A percentile compares a stretch with the other conserved stretches of the same genome.
phyloP scores from a whole-genome alignment of 2,113 vertebrate species.

The Chionomys nivalis region DNA sequence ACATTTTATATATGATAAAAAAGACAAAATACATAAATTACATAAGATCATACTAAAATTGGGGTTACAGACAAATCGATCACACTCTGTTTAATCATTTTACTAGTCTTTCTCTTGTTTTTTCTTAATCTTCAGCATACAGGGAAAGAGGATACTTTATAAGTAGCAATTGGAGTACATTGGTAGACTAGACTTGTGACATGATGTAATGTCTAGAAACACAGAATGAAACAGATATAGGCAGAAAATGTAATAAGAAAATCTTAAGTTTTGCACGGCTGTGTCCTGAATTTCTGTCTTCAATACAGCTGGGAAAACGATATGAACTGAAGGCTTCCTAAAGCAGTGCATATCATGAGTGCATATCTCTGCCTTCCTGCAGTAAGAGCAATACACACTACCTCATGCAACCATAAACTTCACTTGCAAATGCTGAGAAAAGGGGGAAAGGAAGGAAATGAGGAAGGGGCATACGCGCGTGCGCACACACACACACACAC shows the following conservation, averaged over 20 bases:
- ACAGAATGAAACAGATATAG: neutral
- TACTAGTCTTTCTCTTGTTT: neutral
- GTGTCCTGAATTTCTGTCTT: neutral
- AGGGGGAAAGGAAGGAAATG: no score
- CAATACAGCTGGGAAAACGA: neutral
- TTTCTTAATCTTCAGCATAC: neutral
- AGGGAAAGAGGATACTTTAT: neutral
- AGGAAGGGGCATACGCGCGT: no score
- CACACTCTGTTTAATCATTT: neutral
- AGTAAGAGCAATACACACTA: constrained; percentile 9
- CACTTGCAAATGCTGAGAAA: no score
- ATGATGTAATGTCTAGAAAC: neutral
- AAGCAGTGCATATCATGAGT: neutral
- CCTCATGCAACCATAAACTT: neutral
- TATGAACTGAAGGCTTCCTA: neutral
- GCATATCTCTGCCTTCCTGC: neutral
- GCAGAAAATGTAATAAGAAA: neutral
- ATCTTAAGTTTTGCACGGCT: neutral
- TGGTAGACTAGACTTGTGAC: neutral
- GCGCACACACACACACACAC: no score
- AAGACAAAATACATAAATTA: neutral
- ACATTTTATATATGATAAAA: neutral
- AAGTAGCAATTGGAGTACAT: neutral
- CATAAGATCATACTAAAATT: neutral
- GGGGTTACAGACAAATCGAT: neutral